Conservation (phyloP, 2,888 invertebrate genomes). For the Clusia tigrina region DNA sequence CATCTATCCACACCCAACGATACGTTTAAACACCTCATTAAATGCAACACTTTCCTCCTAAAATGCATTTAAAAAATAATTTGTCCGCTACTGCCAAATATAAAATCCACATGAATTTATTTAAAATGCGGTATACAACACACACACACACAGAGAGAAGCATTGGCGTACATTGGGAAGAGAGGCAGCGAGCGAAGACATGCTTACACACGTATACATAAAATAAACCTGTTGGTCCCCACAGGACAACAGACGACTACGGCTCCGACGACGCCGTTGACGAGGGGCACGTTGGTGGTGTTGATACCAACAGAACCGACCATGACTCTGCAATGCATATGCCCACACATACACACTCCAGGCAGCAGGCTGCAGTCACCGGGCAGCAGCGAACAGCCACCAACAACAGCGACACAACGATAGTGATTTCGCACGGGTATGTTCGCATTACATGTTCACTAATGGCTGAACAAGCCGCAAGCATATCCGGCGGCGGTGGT, state of each 20-base stretch:
- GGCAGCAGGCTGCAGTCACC: constrained; percentile 11
- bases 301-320: too few species aligned
- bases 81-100: constrained; percentile 53
- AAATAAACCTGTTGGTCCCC: constrained; percentile 42
- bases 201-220: constrained; percentile 28
- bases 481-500: constrained; percentile 39
- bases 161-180: too few species aligned
- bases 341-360: neutral
- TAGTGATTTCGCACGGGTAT: constrained; percentile 10
- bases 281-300: too few species aligned
- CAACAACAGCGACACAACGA: neutral
- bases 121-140: constrained; percentile 40
- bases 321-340: constrained; percentile 10
- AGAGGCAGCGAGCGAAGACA: too few species aligned
- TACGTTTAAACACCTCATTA: constrained; percentile 10
- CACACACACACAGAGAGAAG: constrained; percentile 21
- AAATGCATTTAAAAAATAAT: constrained; percentile 62
- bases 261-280: too few species aligned
- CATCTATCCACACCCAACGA: neutral
- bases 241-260: constrained; percentile 15
- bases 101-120: constrained; percentile 61
- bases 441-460: constrained; percentile 53
- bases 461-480: constrained; percentile 63
- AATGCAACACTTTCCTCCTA: constrained; percentile 35
- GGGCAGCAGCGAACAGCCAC: constrained; percentile 23